Base-by-base conservation (phyloP, 2,888 invertebrate species). In the Microplitis manilae region DNA sequence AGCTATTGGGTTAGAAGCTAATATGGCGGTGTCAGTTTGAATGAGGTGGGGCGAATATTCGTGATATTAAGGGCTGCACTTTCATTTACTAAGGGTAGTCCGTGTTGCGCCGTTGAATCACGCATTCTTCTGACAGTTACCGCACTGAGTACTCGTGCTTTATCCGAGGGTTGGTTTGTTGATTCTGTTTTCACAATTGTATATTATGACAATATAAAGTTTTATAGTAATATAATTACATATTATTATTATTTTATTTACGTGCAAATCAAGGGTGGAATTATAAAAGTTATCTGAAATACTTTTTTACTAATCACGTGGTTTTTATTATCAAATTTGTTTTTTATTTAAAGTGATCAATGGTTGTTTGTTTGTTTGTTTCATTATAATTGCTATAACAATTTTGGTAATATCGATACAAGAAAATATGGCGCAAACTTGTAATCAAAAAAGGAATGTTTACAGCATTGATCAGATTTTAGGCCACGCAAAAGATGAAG, bases 51-150 rank as follows among this genome's bases (percentile, higher is more conserved):
- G 85, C 86, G 83, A 83, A 82, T 83, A 82, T 85, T 83, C 82
- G 82, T 80, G 86, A 85, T 87, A 88, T 89, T 88, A 89, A 88
- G 90, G 90, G 87, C 85, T 87, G 88, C 85, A 85, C 79, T 85
- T 83, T 84, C 85, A 84, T 85, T 76, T 83, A 86, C 84, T 85
- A 86, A 85, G 81, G 81, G 90, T 90, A 91, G 91, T 91, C 90
- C 87, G 89, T 89, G 87, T 88, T 90, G 90, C 91, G 91, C 90
- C 90, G 91, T 91, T 91, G 91, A 88, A 90, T 89, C 87, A 88
- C 87, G 86, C 89, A 86, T 87, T 87, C 75, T 20, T 75, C 76
- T 75, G 78, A 75, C 76, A 74, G 78, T 77, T 17, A 76, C 78
- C 74, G 69, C 60, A 20, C 65, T 60, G 76, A 75, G 68, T 71